Evolutionary conservation across 2,888 invertebrate species (phyloP).

Genomic region (Tetramorium bicarinatum): DNA sequence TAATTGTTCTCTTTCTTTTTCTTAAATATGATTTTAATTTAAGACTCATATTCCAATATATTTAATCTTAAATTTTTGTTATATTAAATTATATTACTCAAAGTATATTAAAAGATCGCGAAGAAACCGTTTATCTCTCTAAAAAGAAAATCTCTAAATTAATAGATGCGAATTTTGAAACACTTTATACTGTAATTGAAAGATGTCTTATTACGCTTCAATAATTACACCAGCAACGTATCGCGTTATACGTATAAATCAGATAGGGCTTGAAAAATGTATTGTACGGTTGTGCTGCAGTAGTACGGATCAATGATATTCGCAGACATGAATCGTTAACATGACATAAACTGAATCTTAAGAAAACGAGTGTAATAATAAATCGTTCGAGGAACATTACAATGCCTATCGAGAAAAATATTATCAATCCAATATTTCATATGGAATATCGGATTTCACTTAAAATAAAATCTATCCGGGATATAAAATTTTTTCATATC

Average conservation of each 20-base stretch:
- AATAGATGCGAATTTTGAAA: not conserved
- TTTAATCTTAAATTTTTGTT: not conserved
- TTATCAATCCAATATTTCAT: not conserved
- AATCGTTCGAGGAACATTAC: not conserved
- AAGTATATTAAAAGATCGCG: not conserved
- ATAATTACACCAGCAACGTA: not conserved
- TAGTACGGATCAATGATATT: slow-evolving; percentile 2
- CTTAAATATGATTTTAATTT: not conserved
- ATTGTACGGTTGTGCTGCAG: not conserved
- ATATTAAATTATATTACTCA: not conserved
- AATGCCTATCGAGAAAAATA: not conserved
- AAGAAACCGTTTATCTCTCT: not conserved
- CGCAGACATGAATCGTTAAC: not conserved
- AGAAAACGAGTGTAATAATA: not conserved
- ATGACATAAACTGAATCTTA: not conserved
- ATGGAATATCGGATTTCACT: not conserved
- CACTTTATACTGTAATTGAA: not conserved
- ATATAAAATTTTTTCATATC: not conserved
- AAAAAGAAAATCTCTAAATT: not conserved
- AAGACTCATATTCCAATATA: not conserved
- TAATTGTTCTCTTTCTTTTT: not conserved
- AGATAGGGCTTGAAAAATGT: not conserved
- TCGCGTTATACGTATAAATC: not conserved
- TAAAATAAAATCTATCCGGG: not conserved
- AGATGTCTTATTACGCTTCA: slow-evolving; percentile 9